Evolutionary conservation across 2,888 invertebrate species (phyloP).

Genomic region (Chirona hameri): DNA sequence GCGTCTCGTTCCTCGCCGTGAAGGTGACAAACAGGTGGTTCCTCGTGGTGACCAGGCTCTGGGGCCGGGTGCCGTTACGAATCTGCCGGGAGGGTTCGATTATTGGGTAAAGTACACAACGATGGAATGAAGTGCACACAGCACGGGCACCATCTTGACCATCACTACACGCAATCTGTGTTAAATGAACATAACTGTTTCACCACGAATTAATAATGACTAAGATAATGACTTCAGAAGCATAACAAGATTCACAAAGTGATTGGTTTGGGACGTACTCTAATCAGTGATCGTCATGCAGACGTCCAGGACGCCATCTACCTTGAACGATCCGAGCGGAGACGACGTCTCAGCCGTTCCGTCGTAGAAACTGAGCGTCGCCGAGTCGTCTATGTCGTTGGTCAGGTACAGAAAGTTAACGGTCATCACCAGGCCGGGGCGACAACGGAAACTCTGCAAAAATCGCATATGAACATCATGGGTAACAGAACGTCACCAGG

Average conservation of each 20-base stretch:
- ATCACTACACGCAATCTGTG: no score
- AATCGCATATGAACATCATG: background rate
- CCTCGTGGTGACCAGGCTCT: slow-evolving; percentile 76
- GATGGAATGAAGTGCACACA: no score
- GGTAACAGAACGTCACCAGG: background rate
- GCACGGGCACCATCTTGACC: no score
- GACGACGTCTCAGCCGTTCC: background rate
- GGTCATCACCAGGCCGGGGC: background rate
- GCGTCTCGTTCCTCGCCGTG: slow-evolving; percentile 32
- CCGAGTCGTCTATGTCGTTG: background rate
- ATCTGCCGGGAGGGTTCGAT: slow-evolving; percentile 49
- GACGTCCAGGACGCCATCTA: background rate
- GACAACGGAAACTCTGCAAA: background rate
- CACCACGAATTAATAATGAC: no score
- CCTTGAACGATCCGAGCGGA: background rate
- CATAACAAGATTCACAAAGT: no score
- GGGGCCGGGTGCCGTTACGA: slow-evolving; percentile 80
- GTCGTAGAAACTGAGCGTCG: background rate
- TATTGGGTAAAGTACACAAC: no score
- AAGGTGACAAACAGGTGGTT: slow-evolving; percentile 78
- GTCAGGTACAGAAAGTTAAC: background rate
- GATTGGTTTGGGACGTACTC: no score
- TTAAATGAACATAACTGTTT: no score
- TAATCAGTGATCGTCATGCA: no score
- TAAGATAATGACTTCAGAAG: no score